Conservation (phyloP, 2,888 invertebrate genomes). For the Drosophila neonasuta region DNA sequence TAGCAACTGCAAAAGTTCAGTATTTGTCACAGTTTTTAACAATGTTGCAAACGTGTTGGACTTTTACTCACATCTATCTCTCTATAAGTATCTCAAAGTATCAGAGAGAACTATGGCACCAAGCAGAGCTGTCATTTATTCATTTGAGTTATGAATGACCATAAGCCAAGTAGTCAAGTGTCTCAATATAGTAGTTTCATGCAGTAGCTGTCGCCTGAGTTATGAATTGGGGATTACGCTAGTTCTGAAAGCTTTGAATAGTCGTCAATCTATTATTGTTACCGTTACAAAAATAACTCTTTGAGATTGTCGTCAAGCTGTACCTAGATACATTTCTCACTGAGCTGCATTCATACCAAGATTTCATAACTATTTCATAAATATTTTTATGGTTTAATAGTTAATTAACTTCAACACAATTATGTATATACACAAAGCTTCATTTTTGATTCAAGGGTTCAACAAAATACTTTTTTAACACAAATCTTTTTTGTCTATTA, state of each 20-base stretch:
- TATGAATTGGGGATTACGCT: slow-evolving; percentile 24
- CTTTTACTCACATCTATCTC: slow-evolving; percentile 26
- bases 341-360: not conserved
- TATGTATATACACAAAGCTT: no score
- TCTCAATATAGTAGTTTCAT: not conserved
- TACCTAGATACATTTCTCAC: not conserved
- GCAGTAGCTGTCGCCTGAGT: slow-evolving; percentile 24
- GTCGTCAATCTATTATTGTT: slow-evolving; percentile 3
- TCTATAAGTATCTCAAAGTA: slow-evolving; percentile 3
- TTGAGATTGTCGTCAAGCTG: no score
- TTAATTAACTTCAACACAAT: no score
- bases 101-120: slow-evolving; percentile 4
- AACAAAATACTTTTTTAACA: no score
- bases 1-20: slow-evolving; percentile 26
- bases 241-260: not conserved
- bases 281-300: not conserved
- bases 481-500: no score
- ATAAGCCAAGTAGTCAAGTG: slow-evolving; percentile 11
- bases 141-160: slow-evolving; percentile 30
- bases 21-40: slow-evolving; percentile 49
- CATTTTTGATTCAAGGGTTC: no score
- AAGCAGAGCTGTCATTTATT: not conserved
- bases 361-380: no score
- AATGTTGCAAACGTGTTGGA: slow-evolving; percentile 39
- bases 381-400: no score